phyloP scores from a whole-genome alignment of 2,797 vertebrate species.

The Holocentrus rufus region DNA sequence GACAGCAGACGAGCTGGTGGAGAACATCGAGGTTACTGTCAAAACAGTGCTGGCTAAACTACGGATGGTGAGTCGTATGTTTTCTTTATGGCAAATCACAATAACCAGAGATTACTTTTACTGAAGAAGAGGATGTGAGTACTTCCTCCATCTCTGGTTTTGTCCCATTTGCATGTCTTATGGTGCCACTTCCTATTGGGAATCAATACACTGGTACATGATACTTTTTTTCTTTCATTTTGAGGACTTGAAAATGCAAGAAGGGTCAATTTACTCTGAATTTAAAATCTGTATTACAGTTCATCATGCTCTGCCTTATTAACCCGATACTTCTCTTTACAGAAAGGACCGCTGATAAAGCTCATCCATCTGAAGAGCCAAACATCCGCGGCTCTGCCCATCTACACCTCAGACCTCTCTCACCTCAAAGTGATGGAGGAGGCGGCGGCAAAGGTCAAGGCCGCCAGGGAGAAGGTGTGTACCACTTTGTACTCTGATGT shows the following conservation, averaged over 20 bases:
- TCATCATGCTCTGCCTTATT: background rate
- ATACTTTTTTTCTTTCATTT: too few species aligned
- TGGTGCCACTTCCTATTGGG: too few species aligned
- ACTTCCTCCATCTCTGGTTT: too few species aligned
- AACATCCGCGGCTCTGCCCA: conserved; percentile 87
- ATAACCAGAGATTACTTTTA: too few species aligned
- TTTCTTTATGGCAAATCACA: too few species aligned
- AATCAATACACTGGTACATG: too few species aligned
- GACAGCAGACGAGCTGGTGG: conserved; percentile 82
- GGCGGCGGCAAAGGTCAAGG: background rate
- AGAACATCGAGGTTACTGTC: conserved; percentile 84
- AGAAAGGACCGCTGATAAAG: conserved; percentile 91
- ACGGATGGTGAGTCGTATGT: conserved; percentile 84
- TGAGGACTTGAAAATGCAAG: too few species aligned
- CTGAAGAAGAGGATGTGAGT: too few species aligned
- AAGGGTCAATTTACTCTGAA: too few species aligned
- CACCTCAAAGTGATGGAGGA: conserved; percentile 68
- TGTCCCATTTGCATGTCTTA: too few species aligned
- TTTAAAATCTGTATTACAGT: too few species aligned
- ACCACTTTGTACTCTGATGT: rapidly evolving
- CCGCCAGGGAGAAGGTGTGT: conserved; percentile 54
- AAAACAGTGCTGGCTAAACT: conserved; percentile 81
- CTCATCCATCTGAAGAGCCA: conserved; percentile 92
- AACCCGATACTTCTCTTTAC: conserved; percentile 33
- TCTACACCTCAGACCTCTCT: conserved; percentile 86